Base-by-base conservation (phyloP, 2,888 invertebrate genomes). In the Cotesia congregata region DNA sequence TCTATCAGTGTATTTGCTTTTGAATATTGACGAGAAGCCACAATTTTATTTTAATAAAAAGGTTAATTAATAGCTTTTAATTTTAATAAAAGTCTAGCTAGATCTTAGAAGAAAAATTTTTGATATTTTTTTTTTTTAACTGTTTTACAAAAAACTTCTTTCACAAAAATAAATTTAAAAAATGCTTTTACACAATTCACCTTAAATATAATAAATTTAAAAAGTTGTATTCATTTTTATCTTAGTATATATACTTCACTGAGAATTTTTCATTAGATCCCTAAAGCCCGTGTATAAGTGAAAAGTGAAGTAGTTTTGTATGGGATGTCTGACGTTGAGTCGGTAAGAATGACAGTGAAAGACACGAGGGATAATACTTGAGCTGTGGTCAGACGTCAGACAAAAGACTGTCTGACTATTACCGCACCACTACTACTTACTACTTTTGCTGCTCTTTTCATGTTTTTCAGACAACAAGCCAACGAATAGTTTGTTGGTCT, bases 401-500 rank as follows among this genome's bases (percentile, higher is more conserved):
- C 38, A 65, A 65, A 65, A 50, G 50, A 50, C 77, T 74, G 65
- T 69, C 68, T 77, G 70, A 71, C 65, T 71, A 64, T 62, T 30
- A 40, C 40, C 61, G 61, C 50, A 50, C 50, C 12, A 50, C 50
- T 50, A 50, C 50, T 50, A 12, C 6, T 50, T 50, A 50, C 12
- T 50, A 12, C 50, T 50, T 50, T 1, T 50, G 12, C 50, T 12
- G 12, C 7, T 50, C 50, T 50, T 50, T 50, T 50, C 7, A 64
- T 77, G 69, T 77, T 73, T 62, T 77, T 61, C 67, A 59, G 12
- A 60, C 70, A 61, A 30, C 3, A 30, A 30, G 30, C 30, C 4
- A 65, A 72, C 72, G 64, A 67, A 74, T 60, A 69, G 62, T 12
- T 40, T 9, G 38, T 59, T 61, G 7, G 12, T 17, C 40, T 50